Base-by-base conservation (phyloP, 2,113 vertebrate genomes). In the Pongo pygmaeus region DNA sequence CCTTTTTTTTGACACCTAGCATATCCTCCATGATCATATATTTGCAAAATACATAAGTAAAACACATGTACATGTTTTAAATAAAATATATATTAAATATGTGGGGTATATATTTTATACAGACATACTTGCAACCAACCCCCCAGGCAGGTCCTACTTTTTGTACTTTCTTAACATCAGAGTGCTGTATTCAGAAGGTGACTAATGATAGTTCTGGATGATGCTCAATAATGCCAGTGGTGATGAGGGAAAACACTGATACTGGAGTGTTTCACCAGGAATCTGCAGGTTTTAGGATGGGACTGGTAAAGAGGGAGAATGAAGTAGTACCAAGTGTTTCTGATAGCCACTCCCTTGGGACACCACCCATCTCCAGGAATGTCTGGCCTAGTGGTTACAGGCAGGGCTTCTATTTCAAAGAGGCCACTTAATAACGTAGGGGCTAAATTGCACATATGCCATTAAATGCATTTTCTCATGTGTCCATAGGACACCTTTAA, bases 151-250 rank as follows among this genome's bases (percentile, higher is more conserved):
- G 27, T 17, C 64, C n/a, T 46, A 6, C 1, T 64, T 72, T 46
- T 27, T 70, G 2, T 32, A 25, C 22, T 27, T 70, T 64, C 77
- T 43, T 79, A 40, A 32, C 0, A 5, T 8, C 11, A 8, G 22
- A 27, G 78, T 22, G 43, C 12, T 89, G 6, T 10, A 23, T 67
- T 40, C 61, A 35, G 89, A 40, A 94, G 79, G 59, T 18, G 35
- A 8, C 46, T 13, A 23, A 0, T 32, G 18, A 70, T 46, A 30
- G 23, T 72, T 79, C n/a, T 5, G 3, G 59, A 2, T 25, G 43
- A 17, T 43, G 40, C 57, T 30, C 5, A 2, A 6, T 74, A 8
- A 20, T 55, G 55, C 12, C 2, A 0, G 1, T 11, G 18, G 20
- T 35, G 40, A 4, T 32, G 30, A 13, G 27, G 59, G 43, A 30